A percentile compares a stretch with the other conserved stretches of the same genome.
phyloP scores from a whole-genome alignment of 2,888 invertebrate species.

The Drosophila kanekoi region DNA sequence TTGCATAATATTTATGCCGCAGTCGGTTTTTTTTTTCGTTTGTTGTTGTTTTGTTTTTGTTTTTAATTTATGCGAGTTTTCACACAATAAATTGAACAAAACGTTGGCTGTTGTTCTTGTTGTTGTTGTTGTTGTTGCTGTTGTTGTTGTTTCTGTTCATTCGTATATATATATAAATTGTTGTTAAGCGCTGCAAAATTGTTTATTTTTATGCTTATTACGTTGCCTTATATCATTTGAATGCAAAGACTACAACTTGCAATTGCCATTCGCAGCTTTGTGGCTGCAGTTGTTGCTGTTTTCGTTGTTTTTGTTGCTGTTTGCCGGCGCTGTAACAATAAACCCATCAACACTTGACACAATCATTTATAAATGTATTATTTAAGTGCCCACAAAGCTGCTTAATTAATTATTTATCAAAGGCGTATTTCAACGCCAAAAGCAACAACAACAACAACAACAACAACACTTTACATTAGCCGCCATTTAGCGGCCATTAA shows the following conservation, averaged over 20 bases:
- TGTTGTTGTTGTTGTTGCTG: slow-evolving; percentile 20
- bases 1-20: slow-evolving; percentile 79
- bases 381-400: slow-evolving; percentile 55
- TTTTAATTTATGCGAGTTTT: slow-evolving; percentile 80
- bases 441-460: slow-evolving; percentile 14
- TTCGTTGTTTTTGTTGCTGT: slow-evolving; percentile 2
- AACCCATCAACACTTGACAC: slow-evolving; percentile 79
- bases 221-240: slow-evolving; percentile 68
- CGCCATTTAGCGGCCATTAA: slow-evolving; percentile 51
- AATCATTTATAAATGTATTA: slow-evolving; percentile 77
- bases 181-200: slow-evolving; percentile 59
- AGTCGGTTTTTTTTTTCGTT: slow-evolving; percentile 38
- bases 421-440: slow-evolving; percentile 63
- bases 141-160: slow-evolving; percentile 31
- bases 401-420: slow-evolving; percentile 76
- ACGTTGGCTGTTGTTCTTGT: slow-evolving; percentile 47
- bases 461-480: slow-evolving; percentile 38
- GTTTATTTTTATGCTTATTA: slow-evolving; percentile 79
- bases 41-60: slow-evolving; percentile 17
- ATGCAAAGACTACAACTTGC: slow-evolving; percentile 58
- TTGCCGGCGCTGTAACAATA: slow-evolving; percentile 55
- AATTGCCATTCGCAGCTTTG: slow-evolving; percentile 42
- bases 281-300: slow-evolving; percentile 12
- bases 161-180: slow-evolving; percentile 27
- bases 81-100: slow-evolving; percentile 82